These are phyloP conservation scores for Corynorhinus townsendii DNA, from an alignment of 2,113 vertebrate genomes.

Conservation along the genomic window DNA sequence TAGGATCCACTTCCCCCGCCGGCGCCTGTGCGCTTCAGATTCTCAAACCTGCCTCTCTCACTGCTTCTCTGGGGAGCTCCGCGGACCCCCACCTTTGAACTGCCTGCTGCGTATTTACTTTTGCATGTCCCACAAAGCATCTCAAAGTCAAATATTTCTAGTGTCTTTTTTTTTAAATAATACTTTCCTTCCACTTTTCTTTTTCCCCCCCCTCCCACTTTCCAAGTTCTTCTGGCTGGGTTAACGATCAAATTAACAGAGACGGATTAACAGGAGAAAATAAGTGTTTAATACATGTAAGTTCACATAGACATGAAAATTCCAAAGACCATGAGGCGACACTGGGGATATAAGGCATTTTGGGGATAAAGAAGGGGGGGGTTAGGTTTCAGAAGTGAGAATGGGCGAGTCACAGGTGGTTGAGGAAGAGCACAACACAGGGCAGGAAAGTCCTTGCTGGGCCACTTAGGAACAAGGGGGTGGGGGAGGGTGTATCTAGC, in stretches of 20 bases:
- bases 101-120: background rate
- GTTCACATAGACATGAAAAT: background rate
- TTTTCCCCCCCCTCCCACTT: too few relatives aligned
- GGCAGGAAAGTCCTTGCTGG: background rate
- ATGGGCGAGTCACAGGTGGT: background rate
- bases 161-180: background rate
- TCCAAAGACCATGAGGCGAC: background rate
- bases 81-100: background rate
- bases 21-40: background rate
- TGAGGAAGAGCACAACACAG: too few relatives aligned
- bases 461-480: background rate
- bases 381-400: background rate
- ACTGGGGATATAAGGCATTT: background rate
- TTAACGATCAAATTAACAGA: background rate
- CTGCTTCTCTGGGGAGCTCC: background rate
- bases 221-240: background rate
- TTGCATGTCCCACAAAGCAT: background rate
- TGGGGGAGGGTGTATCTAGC: background rate
- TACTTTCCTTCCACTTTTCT: background rate
- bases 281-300: too few relatives aligned
- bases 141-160: background rate
- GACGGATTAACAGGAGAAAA: background rate
- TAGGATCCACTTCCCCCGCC: too few relatives aligned
- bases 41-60: background rate
- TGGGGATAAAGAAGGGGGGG: background rate